These are phyloP conservation scores for Rana temporaria DNA, from an alignment of 2,113 vertebrate species.

Conservation along the genomic window DNA sequence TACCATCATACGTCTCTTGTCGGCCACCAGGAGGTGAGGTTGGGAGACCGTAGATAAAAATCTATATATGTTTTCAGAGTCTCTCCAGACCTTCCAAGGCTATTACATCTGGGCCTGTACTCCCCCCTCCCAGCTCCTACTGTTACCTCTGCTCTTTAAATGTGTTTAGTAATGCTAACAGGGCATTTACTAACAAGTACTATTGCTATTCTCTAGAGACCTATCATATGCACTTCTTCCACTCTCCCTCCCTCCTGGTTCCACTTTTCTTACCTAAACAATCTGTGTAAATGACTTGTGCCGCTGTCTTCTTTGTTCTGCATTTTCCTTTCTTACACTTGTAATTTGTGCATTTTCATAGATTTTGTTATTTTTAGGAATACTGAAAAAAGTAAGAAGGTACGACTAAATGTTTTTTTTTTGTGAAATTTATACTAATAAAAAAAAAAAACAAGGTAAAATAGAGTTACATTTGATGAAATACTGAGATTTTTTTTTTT, in stretches of 20 bases:
- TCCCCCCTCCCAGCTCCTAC: conserved; percentile 42
- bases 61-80: conserved; percentile 12
- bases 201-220: conserved; percentile 48
- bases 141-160: conserved; percentile 56
- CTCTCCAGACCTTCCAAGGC: not conserved
- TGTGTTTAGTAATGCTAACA: conserved; percentile 57
- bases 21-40: not conserved
- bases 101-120: conserved; percentile 26
- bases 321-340: not conserved
- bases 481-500: too few species aligned
- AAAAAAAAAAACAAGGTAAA: too few species aligned
- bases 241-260: not conserved
- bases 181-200: conserved; percentile 56
- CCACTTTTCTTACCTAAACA: conserved; percentile 1
- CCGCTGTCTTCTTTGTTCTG: not conserved
- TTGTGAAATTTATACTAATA: too few species aligned
- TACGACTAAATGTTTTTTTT: too few species aligned
- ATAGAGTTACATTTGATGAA: too few species aligned
- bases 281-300: not conserved
- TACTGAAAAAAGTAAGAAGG: too few species aligned
- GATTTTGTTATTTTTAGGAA: not conserved
- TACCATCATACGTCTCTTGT: too few species aligned
- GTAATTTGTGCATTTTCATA: not conserved
- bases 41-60: not conserved
- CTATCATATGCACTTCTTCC: conserved; percentile 45